Percentiles rank a stretch among this genome's conserved stretches.
phyloP scores from a whole-genome alignment of 2,797 vertebrate genomes.

The Tangara arthus region DNA sequence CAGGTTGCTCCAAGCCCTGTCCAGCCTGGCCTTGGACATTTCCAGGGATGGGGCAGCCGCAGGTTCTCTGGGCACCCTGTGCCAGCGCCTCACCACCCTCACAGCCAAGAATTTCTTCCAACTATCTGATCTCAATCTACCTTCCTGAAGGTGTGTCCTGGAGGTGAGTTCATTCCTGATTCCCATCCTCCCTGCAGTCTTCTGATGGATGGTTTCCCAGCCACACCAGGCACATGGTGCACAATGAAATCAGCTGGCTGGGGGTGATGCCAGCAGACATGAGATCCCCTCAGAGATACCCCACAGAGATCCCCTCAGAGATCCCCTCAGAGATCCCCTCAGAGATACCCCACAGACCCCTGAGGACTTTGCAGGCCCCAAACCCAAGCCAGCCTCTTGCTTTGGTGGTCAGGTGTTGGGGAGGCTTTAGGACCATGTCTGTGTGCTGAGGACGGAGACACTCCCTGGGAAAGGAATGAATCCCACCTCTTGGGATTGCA shows the following conservation, averaged over 20 bases:
- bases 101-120: not conserved
- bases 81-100: not conserved
- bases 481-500: not conserved
- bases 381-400: not conserved
- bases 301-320: too few relatives aligned
- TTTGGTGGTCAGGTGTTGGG: too few relatives aligned
- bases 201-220: not conserved
- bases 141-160: not conserved
- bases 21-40: not conserved
- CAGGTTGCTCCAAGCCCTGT: accelerated
- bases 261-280: not conserved
- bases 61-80: not conserved
- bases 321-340: not conserved
- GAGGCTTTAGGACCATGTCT: not conserved
- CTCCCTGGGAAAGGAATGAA: not conserved
- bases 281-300: not conserved
- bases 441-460: not conserved
- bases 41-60: not conserved
- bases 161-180: not conserved
- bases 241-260: not conserved
- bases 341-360: not conserved
- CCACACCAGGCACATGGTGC: not conserved
- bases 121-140: not conserved
- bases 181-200: not conserved
- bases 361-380: not conserved